Evolutionary conservation across 2,113 vertebrate genomes (phyloP).

Genomic region (Lepidothrix coronata): DNA sequence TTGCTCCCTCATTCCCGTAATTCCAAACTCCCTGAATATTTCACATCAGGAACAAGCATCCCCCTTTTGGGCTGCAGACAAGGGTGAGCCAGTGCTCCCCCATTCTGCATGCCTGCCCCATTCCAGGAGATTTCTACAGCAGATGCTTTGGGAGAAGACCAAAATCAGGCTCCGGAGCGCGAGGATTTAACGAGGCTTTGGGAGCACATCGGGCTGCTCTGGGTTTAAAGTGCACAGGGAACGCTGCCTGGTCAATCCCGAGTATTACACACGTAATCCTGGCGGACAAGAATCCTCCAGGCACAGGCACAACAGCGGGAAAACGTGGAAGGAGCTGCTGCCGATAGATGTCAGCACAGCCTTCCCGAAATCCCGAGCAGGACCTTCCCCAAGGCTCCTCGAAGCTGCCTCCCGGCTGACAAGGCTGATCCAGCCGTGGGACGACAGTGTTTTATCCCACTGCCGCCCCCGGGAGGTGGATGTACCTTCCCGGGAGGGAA

Average conservation of each 20-base stretch:
- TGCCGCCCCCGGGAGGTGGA: rapidly evolving
- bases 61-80: background rate
- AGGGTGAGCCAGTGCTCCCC: background rate
- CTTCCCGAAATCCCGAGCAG: background rate
- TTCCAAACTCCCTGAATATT: background rate
- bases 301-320: background rate
- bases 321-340: background rate
- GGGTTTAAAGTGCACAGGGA: rapidly evolving
- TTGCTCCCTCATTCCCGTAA: background rate
- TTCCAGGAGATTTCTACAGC: background rate
- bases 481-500: background rate
- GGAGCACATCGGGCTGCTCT: rapidly evolving
- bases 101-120: rapidly evolving
- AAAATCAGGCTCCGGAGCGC: rapidly evolving
- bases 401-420: background rate
- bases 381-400: background rate
- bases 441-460: background rate
- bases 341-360: conserved; percentile 64
- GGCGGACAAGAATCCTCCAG: background rate
- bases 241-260: rapidly evolving
- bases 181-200: rapidly evolving
- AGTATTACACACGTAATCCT: rapidly evolving
- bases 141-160: background rate
- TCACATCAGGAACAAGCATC: background rate
- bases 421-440: rapidly evolving